Conservation (phyloP, 2,888 invertebrate species). For the Cerastis rubricosa region DNA sequence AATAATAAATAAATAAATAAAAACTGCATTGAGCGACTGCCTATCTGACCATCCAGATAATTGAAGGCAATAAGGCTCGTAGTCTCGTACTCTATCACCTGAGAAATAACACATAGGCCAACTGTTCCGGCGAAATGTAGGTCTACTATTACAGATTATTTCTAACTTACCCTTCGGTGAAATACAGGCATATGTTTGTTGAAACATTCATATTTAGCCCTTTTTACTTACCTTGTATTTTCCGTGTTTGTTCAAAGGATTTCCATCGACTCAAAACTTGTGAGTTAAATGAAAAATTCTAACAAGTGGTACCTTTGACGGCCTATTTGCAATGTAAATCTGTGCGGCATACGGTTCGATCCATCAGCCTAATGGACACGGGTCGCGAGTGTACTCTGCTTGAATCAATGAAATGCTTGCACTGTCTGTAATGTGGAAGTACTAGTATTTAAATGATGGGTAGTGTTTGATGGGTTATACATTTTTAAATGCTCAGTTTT, state of each 20-base stretch:
- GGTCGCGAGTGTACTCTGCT: constrained; percentile 25
- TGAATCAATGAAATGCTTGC: constrained; percentile 39
- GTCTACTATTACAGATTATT: too few relatives aligned
- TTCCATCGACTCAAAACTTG: constrained; percentile 11
- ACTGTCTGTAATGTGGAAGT: neutral
- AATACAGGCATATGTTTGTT: neutral
- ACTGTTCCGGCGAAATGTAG: too few relatives aligned
- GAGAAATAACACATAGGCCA: too few relatives aligned
- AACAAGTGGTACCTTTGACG: constrained; percentile 63
- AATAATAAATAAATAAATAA: too few relatives aligned
- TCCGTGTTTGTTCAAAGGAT: constrained; percentile 1
- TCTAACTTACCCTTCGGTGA: neutral
- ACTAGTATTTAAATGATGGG: too few relatives aligned
- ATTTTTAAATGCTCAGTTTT: neutral
- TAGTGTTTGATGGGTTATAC: neutral
- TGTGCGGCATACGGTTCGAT: constrained; percentile 48
- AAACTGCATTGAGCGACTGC: too few relatives aligned
- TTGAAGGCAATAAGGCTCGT: too few relatives aligned
- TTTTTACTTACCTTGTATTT: neutral
- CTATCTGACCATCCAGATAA: too few relatives aligned
- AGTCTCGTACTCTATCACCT: too few relatives aligned
- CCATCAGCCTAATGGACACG: constrained; percentile 73
- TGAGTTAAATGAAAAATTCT: constrained; percentile 47
- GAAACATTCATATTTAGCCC: neutral
- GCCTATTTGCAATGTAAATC: constrained; percentile 76